Base-by-base conservation (phyloP, 2,113 vertebrate genomes). In the Nothobranchius kuhntae region DNA sequence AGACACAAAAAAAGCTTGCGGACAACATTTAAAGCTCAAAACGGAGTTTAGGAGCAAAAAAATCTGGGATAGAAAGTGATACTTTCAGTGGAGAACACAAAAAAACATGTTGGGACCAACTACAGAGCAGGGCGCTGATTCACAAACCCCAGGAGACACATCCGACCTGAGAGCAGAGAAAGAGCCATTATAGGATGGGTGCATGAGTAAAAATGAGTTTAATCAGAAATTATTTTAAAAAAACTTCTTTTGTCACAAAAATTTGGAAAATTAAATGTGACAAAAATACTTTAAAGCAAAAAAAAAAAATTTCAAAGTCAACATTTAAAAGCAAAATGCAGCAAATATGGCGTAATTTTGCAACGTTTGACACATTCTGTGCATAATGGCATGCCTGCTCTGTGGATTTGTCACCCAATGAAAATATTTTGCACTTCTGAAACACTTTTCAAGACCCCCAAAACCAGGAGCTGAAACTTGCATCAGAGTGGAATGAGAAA, bases 11-110 rank as follows among this genome's bases (percentile, higher is more conserved):
- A 14, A 0, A n/a, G 9, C 30, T 40, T 9, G 9, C 1, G 7
- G 38, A 7, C 38, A n/a, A 57, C 40, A 62, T 58, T 75, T 50
- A 65, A 65, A 59, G 38, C 65, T 61, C 65, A 60, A 42, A 35
- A 35, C 68, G 51, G 50, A 62, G 68, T 70, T 30, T 83, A 67
- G 52, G 68, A 70, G 66, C 66, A 86, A 86, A 83, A 70, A 75
- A 38, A 21, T 1, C 44, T 61, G 66, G 38, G 57, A 77, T 75
- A 65, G 73, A 77, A 68, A 68, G 9, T 56, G 78, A 80, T 79
- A 80, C 68, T 71, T 72, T 84, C 58, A 68, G 80, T 50, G 21
- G 51, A 68, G 71, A 70, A 78, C 21, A 66, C 47, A 81, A 68
- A 77, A 71, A 47, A 44, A 57, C 54, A 38, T 54, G 42, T 36